Conservation (phyloP, 1,140 invertebrate species). For the Druon quercuslanigerum region DNA sequence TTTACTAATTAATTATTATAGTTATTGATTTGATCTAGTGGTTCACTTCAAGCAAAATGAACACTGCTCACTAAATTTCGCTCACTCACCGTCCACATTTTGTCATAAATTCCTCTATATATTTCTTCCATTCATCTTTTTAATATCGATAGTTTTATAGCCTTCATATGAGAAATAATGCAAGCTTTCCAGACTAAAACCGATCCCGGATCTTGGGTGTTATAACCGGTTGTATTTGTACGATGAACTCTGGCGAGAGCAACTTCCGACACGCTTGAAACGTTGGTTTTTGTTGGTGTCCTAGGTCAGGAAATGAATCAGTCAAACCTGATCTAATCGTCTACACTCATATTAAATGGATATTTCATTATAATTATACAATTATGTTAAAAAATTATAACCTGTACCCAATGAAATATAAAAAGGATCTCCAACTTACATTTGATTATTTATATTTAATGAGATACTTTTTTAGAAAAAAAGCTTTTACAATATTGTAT, state of each 20-base stretch:
- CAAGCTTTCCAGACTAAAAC: slow-evolving; percentile 28
- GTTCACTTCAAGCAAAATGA: no score
- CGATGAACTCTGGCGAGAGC: slow-evolving; percentile 17
- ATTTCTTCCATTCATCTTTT: slow-evolving; percentile 8
- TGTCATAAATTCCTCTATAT: not conserved
- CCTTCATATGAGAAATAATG: slow-evolving; percentile 23
- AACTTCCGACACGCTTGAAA: slow-evolving; percentile 26
- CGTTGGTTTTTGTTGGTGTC: slow-evolving; percentile 25
- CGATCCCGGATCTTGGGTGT: slow-evolving; percentile 38
- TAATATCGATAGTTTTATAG: slow-evolving; percentile 19
- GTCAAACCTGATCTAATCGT: not conserved
- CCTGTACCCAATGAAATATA: not conserved
- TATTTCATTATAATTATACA: not conserved
- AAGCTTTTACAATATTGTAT: no score
- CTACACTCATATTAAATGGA: not conserved
- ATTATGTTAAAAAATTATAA: not conserved
- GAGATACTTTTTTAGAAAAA: no score
- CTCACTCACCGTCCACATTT: not conserved
- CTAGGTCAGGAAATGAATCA: slow-evolving; percentile 21
- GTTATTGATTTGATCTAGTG: no score
- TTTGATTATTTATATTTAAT: no score
- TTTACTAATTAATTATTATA: no score
- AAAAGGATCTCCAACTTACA: no score
- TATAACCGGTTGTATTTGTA: slow-evolving; percentile 31
- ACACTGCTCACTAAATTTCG: no score